Evolutionary conservation across 2,113 vertebrate species (phyloP).

Genomic region (Plestiodon gilberti): DNA sequence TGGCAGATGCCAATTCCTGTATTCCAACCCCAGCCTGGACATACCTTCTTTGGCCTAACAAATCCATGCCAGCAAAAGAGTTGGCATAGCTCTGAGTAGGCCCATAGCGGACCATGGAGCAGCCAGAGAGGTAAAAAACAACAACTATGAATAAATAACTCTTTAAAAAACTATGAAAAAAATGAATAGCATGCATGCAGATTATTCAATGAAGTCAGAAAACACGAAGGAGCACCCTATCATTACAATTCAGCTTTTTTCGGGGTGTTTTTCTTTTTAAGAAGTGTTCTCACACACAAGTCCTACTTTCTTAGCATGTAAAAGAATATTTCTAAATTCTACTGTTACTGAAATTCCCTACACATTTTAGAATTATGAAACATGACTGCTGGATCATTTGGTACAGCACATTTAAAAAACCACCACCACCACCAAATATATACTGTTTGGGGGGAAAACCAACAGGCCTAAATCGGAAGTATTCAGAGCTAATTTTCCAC

Average conservation of each 20-base stretch:
- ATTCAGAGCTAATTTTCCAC: neutral
- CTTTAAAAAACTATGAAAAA: no score
- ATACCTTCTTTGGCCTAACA: no score
- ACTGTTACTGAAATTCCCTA: neutral
- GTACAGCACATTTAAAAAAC: neutral
- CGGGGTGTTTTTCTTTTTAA: neutral
- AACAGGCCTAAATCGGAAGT: neutral
- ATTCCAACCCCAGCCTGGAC: no score
- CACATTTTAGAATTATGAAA: neutral
- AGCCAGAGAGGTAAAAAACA: no score
- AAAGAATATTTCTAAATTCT: neutral
- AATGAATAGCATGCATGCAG: no score
- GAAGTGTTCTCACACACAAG: neutral
- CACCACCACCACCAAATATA: neutral
- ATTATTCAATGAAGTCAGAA: no score
- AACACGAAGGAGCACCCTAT: no score
- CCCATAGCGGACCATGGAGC: no score
- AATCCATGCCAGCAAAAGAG: no score
- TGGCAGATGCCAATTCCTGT: no score
- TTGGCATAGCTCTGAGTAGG: no score
- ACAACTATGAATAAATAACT: no score
- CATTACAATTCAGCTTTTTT: neutral
- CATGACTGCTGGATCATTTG: neutral
- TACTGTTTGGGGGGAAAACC: neutral
- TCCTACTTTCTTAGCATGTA: neutral